Base-by-base conservation (phyloP, 2,888 invertebrate species). In the Villa cingulata region DNA sequence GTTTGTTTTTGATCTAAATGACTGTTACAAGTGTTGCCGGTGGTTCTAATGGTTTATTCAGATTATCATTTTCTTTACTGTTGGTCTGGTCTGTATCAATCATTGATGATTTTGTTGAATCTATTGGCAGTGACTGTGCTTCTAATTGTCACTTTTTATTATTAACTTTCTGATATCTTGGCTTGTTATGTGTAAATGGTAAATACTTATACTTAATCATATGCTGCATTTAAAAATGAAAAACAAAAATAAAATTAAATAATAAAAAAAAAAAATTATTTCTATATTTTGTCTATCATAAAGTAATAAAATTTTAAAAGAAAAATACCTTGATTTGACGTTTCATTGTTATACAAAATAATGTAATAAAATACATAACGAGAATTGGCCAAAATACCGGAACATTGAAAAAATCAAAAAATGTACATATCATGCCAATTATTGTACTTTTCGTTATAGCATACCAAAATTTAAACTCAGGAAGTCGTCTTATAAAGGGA, bases 331-430 rank as follows among this genome's bases (percentile, higher is more conserved):
- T 96, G 62, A 99, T 98, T 77, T 99, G 98, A 63, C 96, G 81
- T 74, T 97, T 98, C 97, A 99, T 97, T 49, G 98, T 99, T 65
- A 99, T 89, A 72, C 91, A 88, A 73, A 97, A 91, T 58, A 99
- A 74, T 49, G 96, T 92, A 65, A 98, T 88, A 73, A 99, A 99
- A 74, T 99, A 99, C 88, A 99, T 91, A 62, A 99, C 95, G 68
- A 99, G 78, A 62, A 99, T 98, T 51, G 98, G 98, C 98, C 98
- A 99, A 73, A 99, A 99, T 61, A 99, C 98, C 65, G 98, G 98
- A 70, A 99, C 86, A 76, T 99, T 95, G 72, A 97, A 94, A 60
- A 87, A 85, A 63, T 97, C 94, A 68, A 98, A 95, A 71, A 95
- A 88, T 51, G 98, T 98, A 73, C 94, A 95, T 57, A 81, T 72